Base-by-base conservation (phyloP, 2,797 vertebrate species). In the Notoglanidium macrostoma region DNA sequence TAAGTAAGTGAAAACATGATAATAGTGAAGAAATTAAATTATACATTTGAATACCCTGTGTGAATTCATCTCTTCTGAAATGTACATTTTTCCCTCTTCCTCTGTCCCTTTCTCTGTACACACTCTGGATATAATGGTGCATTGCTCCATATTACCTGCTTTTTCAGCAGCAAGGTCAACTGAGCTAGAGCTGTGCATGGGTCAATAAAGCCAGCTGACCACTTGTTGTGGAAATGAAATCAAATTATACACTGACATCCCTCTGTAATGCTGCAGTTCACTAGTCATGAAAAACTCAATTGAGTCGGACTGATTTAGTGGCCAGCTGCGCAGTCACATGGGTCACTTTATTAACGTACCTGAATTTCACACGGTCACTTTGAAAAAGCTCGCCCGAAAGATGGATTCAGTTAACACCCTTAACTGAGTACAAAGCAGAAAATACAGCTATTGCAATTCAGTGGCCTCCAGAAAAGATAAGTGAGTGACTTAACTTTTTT, bases 161-260 rank as follows among this genome's bases (percentile, higher is more conserved):
- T 93, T 91, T 91, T 93, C 85, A 89, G 87, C 88, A 44, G 90
- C 92, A 93, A 94, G 94, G 92, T 95, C 93, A 93, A 90, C 93
- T 92, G 90, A 89, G 70, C 85, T 67, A 40, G 19, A 83, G 32
- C 76, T 29, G 26, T 29, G 26, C 70, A 87, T 85, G 65, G 85
- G 61, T 86, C 89, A 89, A 67, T 90, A 84, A 83, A 79, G 55
- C 80, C 73, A 86, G 82, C 81, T 85, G 82, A 89, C 54, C 84
- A 87, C 85, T 55, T 76, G 85, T 80, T 89, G 88, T 89, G 86
- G 85, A 90, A 90, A 90, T 74, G 2, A 84, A 90, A 88, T 90
- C 85, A 86, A 88, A 89, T 88, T 78, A 85, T 46, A 65, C 49
- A 44, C 61, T 72, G 84, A 85, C 86, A 89, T 86, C 44, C 32